Conservation (phyloP, 1,140 invertebrate genomes). For the Ceratina calcarata region DNA sequence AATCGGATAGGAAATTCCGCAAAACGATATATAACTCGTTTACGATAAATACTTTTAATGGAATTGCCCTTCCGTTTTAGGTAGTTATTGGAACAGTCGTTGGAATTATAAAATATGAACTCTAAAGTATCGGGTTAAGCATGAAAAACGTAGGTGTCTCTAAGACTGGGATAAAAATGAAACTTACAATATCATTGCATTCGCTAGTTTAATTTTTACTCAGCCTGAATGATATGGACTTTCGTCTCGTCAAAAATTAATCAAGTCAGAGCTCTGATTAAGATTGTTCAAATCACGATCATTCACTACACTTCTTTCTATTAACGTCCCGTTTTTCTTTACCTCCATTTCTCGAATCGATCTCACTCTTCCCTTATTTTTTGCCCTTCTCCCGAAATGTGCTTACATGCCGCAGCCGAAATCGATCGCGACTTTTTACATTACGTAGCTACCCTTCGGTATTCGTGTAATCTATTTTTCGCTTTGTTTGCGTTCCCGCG, state of each 20-base stretch:
- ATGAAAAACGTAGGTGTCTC: no score
- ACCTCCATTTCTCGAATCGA: neutral
- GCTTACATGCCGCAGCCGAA: neutral
- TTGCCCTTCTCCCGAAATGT: neutral
- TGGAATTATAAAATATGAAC: neutral
- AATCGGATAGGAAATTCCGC: neutral
- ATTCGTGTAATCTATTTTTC: conserved; percentile 36
- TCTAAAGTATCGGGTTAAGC: neutral
- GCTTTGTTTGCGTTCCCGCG: conserved; percentile 17
- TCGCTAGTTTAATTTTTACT: no score
- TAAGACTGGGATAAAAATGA: no score
- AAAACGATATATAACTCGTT: neutral
- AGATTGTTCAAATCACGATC: no score
- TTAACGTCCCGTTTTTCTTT: no score
- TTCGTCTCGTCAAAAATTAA: no score
- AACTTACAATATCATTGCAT: no score
- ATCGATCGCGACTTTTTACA: conserved; percentile 32
- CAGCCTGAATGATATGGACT: no score
- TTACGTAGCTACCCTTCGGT: conserved; percentile 6
- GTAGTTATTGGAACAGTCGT: neutral
- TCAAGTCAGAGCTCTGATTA: no score
- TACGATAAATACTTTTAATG: neutral
- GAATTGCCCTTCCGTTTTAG: neutral
- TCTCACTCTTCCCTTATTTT: neutral
- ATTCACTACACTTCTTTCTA: no score